phyloP scores from a whole-genome alignment of 1,140 invertebrate genomes.

The Pogonus chalceus region DNA sequence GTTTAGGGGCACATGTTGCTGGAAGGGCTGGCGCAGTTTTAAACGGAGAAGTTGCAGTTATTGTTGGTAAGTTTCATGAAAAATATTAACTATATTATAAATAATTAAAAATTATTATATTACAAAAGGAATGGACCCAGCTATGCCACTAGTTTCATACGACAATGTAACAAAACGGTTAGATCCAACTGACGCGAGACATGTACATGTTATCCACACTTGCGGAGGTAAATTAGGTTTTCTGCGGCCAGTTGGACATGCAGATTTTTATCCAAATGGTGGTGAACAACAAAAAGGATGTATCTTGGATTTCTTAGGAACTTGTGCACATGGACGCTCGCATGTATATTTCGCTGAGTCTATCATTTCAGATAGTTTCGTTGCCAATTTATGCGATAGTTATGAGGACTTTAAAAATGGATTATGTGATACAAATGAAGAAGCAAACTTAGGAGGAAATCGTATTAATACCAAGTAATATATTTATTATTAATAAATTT shows the following conservation, averaged over 20 bases:
- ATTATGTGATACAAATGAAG: slow-evolving; percentile 39
- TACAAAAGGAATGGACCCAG: slow-evolving; percentile 46
- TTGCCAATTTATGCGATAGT: slow-evolving; percentile 41
- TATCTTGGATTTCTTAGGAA: slow-evolving; percentile 35
- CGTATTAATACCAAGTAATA: slow-evolving; percentile 40
- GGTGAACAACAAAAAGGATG: slow-evolving; percentile 59
- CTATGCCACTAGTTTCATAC: slow-evolving; percentile 41
- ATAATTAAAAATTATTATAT: background rate
- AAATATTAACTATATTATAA: background rate
- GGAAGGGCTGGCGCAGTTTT: slow-evolving; percentile 45
- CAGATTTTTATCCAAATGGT: slow-evolving; percentile 64
- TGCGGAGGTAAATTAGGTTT: slow-evolving; percentile 50
- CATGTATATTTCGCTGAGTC: slow-evolving; percentile 51
- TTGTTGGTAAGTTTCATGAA: slow-evolving; percentile 20
- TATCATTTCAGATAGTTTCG: slow-evolving; percentile 36
- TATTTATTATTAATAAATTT: background rate
- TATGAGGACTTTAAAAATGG: slow-evolving; percentile 43
- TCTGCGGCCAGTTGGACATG: slow-evolving; percentile 48
- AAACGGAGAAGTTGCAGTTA: slow-evolving; percentile 28
- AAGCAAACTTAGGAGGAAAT: slow-evolving; percentile 44
- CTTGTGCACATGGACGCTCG: slow-evolving; percentile 45
- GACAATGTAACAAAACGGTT: slow-evolving; percentile 40
- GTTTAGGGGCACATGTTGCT: slow-evolving; percentile 55
- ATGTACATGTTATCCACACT: slow-evolving; percentile 55
- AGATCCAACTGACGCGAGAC: slow-evolving; percentile 47